Evolutionary conservation across 1,140 invertebrate species (phyloP).

Genomic region (Luehdorfia chinensis): DNA sequence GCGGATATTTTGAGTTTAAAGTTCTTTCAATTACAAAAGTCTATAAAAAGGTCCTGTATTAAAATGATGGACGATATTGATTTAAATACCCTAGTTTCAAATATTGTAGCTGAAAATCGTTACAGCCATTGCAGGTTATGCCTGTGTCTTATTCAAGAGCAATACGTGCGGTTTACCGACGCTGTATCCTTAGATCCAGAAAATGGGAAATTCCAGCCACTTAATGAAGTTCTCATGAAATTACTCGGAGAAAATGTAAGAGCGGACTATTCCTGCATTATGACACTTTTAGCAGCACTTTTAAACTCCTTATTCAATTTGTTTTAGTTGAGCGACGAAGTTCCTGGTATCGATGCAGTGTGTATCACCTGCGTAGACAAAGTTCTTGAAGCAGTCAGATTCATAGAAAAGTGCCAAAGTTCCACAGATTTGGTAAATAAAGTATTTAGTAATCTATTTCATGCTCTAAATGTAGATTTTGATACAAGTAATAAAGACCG

Average conservation of each 20-base stretch:
- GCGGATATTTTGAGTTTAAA: conserved; percentile 41
- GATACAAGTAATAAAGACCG: conserved; percentile 27
- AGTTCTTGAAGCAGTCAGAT: conserved; percentile 34
- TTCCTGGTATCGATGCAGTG: conserved; percentile 51
- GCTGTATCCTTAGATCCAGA: conserved; percentile 31
- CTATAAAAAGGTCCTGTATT: background rate
- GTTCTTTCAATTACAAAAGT: conserved; percentile 7
- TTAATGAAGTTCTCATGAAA: conserved; percentile 42
- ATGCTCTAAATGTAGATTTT: conserved; percentile 31
- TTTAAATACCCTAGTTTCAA: conserved; percentile 47
- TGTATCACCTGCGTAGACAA: conserved; percentile 48
- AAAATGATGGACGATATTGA: conserved; percentile 37
- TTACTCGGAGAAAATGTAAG: conserved; percentile 46
- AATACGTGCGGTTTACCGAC: conserved; percentile 51
- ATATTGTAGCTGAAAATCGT: conserved; percentile 41
- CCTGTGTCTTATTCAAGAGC: conserved; percentile 38
- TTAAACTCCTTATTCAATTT: conserved; percentile 5
- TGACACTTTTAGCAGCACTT: too few species aligned
- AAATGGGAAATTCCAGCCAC: conserved; percentile 23
- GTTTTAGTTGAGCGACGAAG: conserved; percentile 47
- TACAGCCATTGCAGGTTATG: conserved; percentile 69
- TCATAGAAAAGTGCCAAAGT: conserved; percentile 40
- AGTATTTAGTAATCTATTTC: conserved; percentile 38
- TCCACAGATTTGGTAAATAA: conserved; percentile 35
- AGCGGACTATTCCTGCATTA: background rate